Conservation (phyloP, 2,113 vertebrate genomes). For the mouse (Mus musculus) region DNA sequence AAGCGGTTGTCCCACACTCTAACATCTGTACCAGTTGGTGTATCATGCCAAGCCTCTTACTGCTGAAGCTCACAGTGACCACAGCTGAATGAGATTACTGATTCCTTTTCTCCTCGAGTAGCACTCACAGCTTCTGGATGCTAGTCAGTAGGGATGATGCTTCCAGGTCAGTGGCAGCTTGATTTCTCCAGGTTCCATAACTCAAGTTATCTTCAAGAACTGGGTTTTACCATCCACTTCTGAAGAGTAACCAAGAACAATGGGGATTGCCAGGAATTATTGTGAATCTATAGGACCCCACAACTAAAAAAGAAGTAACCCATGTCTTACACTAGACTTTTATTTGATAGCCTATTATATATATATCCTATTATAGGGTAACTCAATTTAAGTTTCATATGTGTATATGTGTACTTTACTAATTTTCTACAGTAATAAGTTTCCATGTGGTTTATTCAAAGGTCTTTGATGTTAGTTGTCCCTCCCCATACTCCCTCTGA, state of each 20-base stretch:
- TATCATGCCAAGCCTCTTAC: background rate
- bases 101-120: background rate
- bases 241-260: background rate
- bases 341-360: background rate
- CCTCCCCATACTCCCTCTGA: background rate
- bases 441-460: background rate
- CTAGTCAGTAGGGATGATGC: background rate
- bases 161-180: background rate
- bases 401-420: background rate
- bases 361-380: background rate
- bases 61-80: background rate
- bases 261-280: background rate
- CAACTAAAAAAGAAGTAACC: background rate
- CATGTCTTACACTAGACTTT: background rate
- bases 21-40: background rate
- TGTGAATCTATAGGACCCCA: background rate
- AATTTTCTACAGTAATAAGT: background rate
- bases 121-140: background rate
- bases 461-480: background rate
- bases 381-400: background rate
- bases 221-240: background rate
- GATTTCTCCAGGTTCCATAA: background rate
- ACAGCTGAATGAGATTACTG: no score
- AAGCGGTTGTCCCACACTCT: background rate
- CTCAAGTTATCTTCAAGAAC: background rate